Percentiles rank a stretch among this genome's conserved stretches.
Conservation (phyloP, 2,797 vertebrate genomes). For the Astyanax mexicanus region DNA sequence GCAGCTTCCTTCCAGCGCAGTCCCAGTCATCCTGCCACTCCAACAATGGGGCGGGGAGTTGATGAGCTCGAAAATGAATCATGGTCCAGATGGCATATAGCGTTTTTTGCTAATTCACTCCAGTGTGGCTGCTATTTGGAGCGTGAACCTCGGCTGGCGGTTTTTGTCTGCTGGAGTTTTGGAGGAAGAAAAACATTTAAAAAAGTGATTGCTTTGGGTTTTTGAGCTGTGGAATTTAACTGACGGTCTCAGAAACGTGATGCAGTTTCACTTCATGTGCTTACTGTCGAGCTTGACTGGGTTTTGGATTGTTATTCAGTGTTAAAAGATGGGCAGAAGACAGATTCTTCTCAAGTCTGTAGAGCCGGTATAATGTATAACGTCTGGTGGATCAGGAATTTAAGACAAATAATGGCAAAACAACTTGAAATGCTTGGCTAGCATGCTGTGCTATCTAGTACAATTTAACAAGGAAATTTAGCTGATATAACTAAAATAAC, state of each 20-base stretch:
- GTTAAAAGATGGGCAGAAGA: background rate
- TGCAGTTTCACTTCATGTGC: background rate
- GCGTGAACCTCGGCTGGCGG: slow-evolving; percentile 38
- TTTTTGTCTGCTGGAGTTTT: slow-evolving; percentile 30
- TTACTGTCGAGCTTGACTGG: background rate
- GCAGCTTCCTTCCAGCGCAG: slow-evolving; percentile 13
- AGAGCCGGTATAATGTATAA: too few species aligned
- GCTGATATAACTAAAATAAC: too few species aligned
- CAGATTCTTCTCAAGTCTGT: background rate
- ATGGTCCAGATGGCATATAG: slow-evolving; percentile 31
- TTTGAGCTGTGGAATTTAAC: background rate
- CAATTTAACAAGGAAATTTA: too few species aligned
- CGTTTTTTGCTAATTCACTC: slow-evolving; percentile 36
- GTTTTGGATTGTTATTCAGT: background rate
- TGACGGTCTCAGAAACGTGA: background rate
- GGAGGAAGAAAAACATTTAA: slow-evolving; percentile 9
- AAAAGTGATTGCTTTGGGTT: background rate
- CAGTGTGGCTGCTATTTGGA: slow-evolving; percentile 35
- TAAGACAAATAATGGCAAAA: too few species aligned
- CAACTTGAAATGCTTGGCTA: too few species aligned
- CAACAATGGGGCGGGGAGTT: slow-evolving; percentile 4
- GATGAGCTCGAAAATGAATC: slow-evolving; percentile 40
- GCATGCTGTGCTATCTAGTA: too few species aligned
- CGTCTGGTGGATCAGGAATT: too few species aligned
- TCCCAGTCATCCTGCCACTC: background rate